Evolutionary conservation across 2,888 invertebrate species (phyloP), one percentile per base, ranked within the genome.

Genomic region (Theristus sp.): DNA sequence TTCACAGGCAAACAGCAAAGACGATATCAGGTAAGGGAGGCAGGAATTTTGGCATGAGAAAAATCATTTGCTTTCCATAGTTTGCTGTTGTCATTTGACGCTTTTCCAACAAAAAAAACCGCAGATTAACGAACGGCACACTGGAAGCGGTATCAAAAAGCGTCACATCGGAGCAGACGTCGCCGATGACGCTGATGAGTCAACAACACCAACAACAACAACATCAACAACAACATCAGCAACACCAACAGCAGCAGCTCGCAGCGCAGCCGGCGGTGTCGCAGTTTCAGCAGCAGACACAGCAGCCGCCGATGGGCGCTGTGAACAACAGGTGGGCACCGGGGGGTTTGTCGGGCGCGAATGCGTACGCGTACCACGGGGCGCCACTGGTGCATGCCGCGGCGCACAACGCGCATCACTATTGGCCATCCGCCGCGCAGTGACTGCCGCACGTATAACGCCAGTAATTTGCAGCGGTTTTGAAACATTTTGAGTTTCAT

Each of bases 221-320:
- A 17, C 38, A 38, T 17, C 20, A 20, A n/a, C 13, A 10, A 10
- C 13, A 10, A 10, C 13, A 3, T n/a, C 20, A 13, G 38, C 38
- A 38, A 38, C 38, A 38, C 17, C 38, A 38, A 38, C 38, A 49
- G 3, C 49, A 49, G 24, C 49, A 49, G 2, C 70, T 68, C 3
- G 68, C 67, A 2, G 68, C 67, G 22, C 60, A 61, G 1, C 64
- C 63, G 17, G 61, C 61, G 52, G 70, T 68, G 61, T 67, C 66
- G 62, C 56, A 56, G n/a, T 24, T 25, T 6, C 49, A 38, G 38
- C 17, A 38, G 10, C 38, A 38, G 17, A 6, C 6, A 17, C 38
- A 49, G 13, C 49, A 49, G 3, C 49, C 66, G 62, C 28, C n/a
- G 30, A 20, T 10, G 27, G 20, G 13, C 6, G 49, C 49, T 17